Conservation (phyloP, 2,797 vertebrate genomes). For the Falco peregrinus region DNA sequence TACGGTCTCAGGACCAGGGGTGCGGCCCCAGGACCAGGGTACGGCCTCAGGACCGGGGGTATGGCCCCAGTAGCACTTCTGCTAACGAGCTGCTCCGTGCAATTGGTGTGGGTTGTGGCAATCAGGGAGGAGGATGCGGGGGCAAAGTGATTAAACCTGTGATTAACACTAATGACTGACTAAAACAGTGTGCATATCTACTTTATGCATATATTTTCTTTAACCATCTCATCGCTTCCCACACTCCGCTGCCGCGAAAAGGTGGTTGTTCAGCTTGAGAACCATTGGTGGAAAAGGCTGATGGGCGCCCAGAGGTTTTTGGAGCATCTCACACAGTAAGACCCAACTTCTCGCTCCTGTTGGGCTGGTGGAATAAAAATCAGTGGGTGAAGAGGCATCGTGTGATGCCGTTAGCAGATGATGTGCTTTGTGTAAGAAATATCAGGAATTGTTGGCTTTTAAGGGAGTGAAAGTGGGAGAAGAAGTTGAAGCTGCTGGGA, state of each 20-base stretch:
- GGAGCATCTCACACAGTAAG: not conserved
- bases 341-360: rapidly evolving
- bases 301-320: not conserved
- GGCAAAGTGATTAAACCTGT: no score
- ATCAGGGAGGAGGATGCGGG: not conserved
- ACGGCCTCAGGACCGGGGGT: no score
- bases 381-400: not conserved
- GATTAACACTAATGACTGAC: not conserved
- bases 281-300: not conserved
- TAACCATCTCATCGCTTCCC: not conserved
- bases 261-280: not conserved
- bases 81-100: rapidly evolving
- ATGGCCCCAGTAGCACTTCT: rapidly evolving
- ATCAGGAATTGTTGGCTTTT: not conserved
- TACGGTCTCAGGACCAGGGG: no score
- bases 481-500: not conserved
- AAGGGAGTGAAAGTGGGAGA: not conserved
- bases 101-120: rapidly evolving
- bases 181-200: not conserved
- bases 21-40: no score
- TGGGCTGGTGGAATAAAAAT: not conserved
- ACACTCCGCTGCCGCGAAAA: not conserved
- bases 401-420: not conserved
- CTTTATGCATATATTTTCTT: not conserved
- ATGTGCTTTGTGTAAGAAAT: not conserved